Conservation (phyloP, 2,113 vertebrate genomes). For the Aramus guarauna region DNA sequence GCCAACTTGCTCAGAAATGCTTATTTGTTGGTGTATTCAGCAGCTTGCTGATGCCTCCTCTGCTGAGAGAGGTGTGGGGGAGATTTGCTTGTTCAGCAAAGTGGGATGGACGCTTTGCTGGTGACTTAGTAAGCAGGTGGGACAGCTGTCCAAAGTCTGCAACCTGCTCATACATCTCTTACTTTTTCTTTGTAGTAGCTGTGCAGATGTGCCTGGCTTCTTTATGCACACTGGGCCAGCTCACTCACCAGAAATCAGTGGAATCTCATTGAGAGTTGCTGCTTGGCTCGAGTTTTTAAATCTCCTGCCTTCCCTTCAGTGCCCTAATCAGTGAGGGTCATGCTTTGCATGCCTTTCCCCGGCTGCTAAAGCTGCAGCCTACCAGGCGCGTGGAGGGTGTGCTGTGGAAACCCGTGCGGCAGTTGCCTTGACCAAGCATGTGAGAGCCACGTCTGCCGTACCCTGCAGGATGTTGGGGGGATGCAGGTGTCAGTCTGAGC, state of each 20-base stretch:
- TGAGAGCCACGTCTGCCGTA: rapidly evolving
- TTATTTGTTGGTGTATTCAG: neutral
- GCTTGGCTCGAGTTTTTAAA: neutral
- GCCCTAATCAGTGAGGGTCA: neutral
- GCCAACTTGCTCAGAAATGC: neutral
- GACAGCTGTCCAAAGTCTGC: neutral
- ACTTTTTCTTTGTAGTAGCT: neutral
- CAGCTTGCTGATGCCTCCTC: neutral
- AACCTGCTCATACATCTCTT: neutral
- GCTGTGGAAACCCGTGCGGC: neutral
- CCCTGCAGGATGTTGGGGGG: neutral
- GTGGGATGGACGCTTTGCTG: neutral
- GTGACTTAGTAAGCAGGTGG: neutral
- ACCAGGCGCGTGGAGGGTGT: neutral
- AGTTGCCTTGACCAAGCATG: rapidly evolving
- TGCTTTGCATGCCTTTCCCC: neutral
- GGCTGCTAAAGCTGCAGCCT: neutral
- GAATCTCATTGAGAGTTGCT: neutral
- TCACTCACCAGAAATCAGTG: neutral
- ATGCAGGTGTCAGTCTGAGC: neutral
- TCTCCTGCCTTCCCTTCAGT: neutral
- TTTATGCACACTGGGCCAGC: neutral
- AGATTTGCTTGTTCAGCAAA: neutral
- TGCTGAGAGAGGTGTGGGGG: neutral
- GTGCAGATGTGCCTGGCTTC: neutral